Base-by-base conservation (phyloP, 35 echinoderm and acorn worm species). In the Strongylocentrotus purpuratus region DNA sequence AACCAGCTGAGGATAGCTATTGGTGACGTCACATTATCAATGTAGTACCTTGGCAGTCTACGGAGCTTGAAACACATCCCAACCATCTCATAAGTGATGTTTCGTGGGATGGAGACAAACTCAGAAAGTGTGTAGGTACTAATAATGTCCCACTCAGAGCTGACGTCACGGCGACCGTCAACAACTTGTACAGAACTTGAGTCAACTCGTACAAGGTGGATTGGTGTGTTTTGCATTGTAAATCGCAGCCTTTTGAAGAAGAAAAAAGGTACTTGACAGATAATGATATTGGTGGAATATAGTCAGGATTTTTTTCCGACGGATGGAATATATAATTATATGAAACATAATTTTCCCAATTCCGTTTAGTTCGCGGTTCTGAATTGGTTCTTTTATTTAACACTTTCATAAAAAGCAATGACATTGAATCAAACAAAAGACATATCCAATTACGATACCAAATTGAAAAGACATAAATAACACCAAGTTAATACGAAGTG, bases 21-120 rank as follows among this genome's bases (percentile, higher is more conserved):
- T 20, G 91, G 91, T 31, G 31, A 47, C 31, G 48, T 58, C 32
- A 93, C 41, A 15, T 32, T 93, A 13, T 32, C 12, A 14, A 48
- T 47, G 91, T 93, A 93, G 48, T 52, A 93, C 13, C 48, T 58
- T 4, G 91, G 91, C 91, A 93, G 91, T 32, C 91, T 33, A 18
- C 13, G 15, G 2, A 93, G 9, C 4, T 15, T 32, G n/a, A 89
- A 89, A 31, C 32, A 15, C 7, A 89, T 33, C 12, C 32, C 2
- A 9, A 89, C 32, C 17, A 41, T 10, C n/a, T 89, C 87, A 33
- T 89, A 45, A 46, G 45, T 33, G 32, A 89, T 20, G 20, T 33
- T 46, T 4, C 18, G 2, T 45, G n/a, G 2, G 0, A 17, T 41
- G 14, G 32, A 46, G 13, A 35, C 45, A 18, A 41, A 15, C 6